Evolutionary conservation across 2,888 invertebrate species (phyloP).

Genomic region (Rhorus exstirpatorius): DNA sequence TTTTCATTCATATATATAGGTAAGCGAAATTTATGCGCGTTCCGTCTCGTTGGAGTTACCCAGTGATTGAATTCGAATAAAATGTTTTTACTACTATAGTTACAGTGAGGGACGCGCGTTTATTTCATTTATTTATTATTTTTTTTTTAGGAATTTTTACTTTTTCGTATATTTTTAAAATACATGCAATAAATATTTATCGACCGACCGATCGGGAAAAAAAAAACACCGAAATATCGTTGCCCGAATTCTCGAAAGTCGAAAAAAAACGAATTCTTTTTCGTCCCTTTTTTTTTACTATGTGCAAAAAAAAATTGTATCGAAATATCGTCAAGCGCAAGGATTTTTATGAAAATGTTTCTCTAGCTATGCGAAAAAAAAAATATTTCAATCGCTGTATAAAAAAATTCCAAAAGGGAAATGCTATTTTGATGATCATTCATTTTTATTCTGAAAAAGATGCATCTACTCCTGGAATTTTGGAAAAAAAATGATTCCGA

Average conservation of each 20-base stretch:
- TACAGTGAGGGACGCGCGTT: slow-evolving; percentile 54
- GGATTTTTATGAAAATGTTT: no score
- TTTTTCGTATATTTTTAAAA: slow-evolving; percentile 35
- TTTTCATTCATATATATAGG: slow-evolving; percentile 47
- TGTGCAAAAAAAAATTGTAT: no score
- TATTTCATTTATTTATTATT: background rate
- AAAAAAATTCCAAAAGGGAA: no score
- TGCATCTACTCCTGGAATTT: no score
- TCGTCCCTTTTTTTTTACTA: no score
- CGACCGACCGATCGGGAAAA: slow-evolving; percentile 54
- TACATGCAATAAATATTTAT: slow-evolving; percentile 63
- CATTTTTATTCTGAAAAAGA: no score
- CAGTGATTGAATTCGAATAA: slow-evolving; percentile 59
- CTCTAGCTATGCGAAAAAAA: no score
- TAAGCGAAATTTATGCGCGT: slow-evolving; percentile 49
- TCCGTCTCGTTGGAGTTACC: slow-evolving; percentile 43
- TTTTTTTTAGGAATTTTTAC: slow-evolving; percentile 3
- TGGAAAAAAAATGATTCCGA: no score
- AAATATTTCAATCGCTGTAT: no score
- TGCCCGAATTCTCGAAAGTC: background rate
- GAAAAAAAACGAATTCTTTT: no score
- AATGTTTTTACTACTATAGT: slow-evolving; percentile 48
- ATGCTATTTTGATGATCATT: no score
- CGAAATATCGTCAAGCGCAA: no score
- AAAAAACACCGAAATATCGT: background rate